These are phyloP conservation scores for Plagodis pulveraria DNA, from an alignment of 2,888 invertebrate species.

Conservation along the genomic window DNA sequence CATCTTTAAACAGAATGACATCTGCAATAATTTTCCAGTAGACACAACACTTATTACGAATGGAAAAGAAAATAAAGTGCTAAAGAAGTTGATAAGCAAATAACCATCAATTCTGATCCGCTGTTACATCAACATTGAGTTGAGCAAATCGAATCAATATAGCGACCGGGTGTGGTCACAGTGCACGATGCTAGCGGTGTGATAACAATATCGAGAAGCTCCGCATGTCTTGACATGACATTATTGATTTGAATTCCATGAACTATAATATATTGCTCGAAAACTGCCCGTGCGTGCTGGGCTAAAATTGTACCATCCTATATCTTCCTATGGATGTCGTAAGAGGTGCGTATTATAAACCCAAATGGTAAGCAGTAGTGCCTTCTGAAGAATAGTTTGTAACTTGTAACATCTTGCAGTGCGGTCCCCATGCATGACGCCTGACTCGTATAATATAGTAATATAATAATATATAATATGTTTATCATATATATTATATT, in stretches of 20 bases:
- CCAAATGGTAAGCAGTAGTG: too few relatives aligned
- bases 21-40: not conserved
- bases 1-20: not conserved
- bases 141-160: slow-evolving; percentile 74
- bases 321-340: too few relatives aligned
- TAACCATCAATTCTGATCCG: slow-evolving; percentile 66
- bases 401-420: too few relatives aligned
- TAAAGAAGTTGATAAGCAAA: slow-evolving; percentile 58
- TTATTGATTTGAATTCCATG: too few relatives aligned
- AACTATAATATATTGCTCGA: too few relatives aligned
- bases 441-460: slow-evolving; percentile 1
- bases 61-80: slow-evolving; percentile 32
- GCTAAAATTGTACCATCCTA: too few relatives aligned
- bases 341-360: too few relatives aligned
- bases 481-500: too few relatives aligned
- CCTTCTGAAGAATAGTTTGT: too few relatives aligned
- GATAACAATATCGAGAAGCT: not conserved
- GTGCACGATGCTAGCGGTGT: not conserved
- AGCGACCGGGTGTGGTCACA: slow-evolving; percentile 39
- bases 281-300: too few relatives aligned
- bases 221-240: too few relatives aligned
- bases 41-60: slow-evolving; percentile 25
- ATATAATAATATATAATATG: not conserved
- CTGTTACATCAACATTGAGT: slow-evolving; percentile 56
- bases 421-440: too few relatives aligned